Evolutionary conservation across 2,797 vertebrate genomes (phyloP), one percentile per base, ranked within the genome.

Genomic region (Champsocephalus gunnari): DNA sequence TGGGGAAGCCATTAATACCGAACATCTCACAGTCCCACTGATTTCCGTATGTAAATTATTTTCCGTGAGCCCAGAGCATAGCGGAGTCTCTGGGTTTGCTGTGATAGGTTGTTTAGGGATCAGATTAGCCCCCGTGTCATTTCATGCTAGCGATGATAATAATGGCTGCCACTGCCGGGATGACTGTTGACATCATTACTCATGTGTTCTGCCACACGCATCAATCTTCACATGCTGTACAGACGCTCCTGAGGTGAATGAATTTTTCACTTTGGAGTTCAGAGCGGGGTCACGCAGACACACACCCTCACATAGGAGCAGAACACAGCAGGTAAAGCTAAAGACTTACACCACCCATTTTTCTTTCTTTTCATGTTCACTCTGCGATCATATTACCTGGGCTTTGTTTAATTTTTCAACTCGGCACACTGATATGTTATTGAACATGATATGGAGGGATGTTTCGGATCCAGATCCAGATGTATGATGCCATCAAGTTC

Each of bases 181-280:
- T 89, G 87, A 82, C 86, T 92, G 92, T 93, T 95, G 95, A 95
- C 93, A 94, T 94, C 93, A 93, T 95, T 94, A 95, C 93, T 96
- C 94, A 94, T 90, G 91, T 86, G 88, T 85, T 89, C 82, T 87
- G 87, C 94, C 87, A 86, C 87, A 83, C 70, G 55, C 94, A 96
- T 96, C 94, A 94, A 95, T 95, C 95, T 95, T 94, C 82, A 78
- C 87, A 75, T 75, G 73, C 82, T 78, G 79, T 88, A 87, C 89
- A 85, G 90, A 93, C 84, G 89, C 90, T 94, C 88, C 90, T 87
- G 93, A 95, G 92, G 94, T 94, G 93, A 95, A 93, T 92, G 92
- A 85, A 94, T 94, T 95, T 95, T 94, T 96, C 93, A 93, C 92
- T 91, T 89, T 72, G 72, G 92, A 90, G 94, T 96, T 96, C 94